Conservation (phyloP, 2,113 vertebrate genomes). For the Pipa parva region DNA sequence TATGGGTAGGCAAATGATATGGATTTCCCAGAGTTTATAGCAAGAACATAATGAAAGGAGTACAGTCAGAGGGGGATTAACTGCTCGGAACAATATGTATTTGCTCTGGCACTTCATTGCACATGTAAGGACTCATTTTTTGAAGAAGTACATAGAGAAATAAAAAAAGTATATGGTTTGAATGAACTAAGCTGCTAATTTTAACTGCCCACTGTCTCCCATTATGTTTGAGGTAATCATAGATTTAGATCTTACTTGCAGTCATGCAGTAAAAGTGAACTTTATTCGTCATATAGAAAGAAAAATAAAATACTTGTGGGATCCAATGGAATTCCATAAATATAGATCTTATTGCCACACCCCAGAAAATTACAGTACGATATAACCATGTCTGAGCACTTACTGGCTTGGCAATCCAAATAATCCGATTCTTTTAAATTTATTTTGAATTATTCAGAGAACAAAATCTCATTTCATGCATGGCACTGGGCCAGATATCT, state of each 20-base stretch:
- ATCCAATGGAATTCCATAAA: constrained; percentile 56
- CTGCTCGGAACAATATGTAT: background rate
- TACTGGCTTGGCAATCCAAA: constrained; percentile 55
- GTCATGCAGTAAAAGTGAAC: constrained; percentile 51
- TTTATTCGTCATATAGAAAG: constrained; percentile 58
- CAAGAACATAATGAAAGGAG: background rate
- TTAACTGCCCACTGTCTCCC: constrained; percentile 60
- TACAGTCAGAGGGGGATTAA: background rate
- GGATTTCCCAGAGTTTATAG: background rate
- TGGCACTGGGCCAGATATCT: background rate
- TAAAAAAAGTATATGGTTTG: background rate
- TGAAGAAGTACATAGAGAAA: background rate
- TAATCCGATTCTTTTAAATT: background rate
- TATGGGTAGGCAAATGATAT: background rate
- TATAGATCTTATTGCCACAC: constrained; percentile 52
- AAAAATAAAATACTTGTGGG: constrained; percentile 47
- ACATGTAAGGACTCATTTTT: background rate
- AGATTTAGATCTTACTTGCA: constrained; percentile 51
- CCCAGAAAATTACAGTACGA: constrained; percentile 61
- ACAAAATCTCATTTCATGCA: background rate
- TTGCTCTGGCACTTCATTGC: background rate
- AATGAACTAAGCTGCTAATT: constrained; percentile 51
- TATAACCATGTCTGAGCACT: constrained; percentile 43
- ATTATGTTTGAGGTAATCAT: constrained; percentile 59
- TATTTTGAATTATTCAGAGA: background rate